These are phyloP conservation scores for Dryococelus australis DNA, from an alignment of 2,888 invertebrate species.

Conservation along the genomic window DNA sequence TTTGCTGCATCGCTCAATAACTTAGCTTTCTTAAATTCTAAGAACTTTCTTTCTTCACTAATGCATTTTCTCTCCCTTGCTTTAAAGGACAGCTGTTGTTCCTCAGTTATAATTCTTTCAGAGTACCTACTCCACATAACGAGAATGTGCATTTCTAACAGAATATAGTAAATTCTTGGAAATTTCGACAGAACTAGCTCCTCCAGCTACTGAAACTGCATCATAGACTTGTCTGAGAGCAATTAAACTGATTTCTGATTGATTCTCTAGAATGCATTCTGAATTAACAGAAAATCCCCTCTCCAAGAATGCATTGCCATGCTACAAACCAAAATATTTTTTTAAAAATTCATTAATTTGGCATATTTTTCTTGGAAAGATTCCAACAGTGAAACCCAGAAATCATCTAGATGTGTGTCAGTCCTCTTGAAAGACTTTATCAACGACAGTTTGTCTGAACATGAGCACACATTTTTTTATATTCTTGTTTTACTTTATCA, in stretches of 20 bases:
- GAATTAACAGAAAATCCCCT: too few species aligned
- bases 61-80: background rate
- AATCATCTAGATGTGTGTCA: background rate
- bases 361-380: background rate
- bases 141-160: background rate
- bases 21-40: too few species aligned
- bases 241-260: too few species aligned
- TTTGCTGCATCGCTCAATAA: background rate
- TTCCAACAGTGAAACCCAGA: background rate
- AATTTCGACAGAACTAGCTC: background rate
- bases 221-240: too few species aligned
- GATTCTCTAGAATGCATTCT: too few species aligned
- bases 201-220: background rate
- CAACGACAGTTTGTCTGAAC: background rate
- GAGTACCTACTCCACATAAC: background rate
- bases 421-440: background rate
- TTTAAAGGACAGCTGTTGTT: background rate
- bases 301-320: background rate
- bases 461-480: background rate
- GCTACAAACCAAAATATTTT: background rate
- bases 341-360: background rate
- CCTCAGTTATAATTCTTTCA: background rate
- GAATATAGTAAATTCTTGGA: background rate
- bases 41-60: background rate
- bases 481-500: conserved; percentile 1